Evolutionary conservation across 2,797 vertebrate species (phyloP).

Genomic region (Gallinago solitaria): DNA sequence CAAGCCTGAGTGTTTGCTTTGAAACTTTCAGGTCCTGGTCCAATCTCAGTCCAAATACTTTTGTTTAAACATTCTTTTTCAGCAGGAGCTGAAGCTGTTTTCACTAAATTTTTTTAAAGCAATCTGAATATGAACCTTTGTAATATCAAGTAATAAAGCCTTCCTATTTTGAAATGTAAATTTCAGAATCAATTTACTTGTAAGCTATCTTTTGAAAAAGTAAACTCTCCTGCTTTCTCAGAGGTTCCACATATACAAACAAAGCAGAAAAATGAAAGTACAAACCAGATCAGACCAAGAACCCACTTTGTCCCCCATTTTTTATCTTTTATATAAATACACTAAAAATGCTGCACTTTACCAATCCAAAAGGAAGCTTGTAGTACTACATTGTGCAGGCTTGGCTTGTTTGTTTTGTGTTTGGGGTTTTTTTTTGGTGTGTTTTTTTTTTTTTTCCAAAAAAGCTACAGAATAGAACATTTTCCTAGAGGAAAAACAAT

Average conservation of each 20-base stretch:
- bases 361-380: neutral
- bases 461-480: neutral
- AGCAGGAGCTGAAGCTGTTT: conserved; percentile 18
- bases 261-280: neutral
- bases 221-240: neutral
- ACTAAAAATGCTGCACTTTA: neutral
- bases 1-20: neutral
- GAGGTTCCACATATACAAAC: neutral
- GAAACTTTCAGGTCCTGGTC: neutral
- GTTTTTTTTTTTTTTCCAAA: neutral
- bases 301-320: neutral
- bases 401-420: neutral
- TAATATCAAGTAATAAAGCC: neutral
- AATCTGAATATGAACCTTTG: neutral
- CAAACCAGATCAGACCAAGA: neutral
- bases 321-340: neutral
- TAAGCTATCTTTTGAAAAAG: neutral
- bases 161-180: neutral
- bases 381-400: neutral
- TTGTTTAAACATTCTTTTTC: conserved; percentile 47
- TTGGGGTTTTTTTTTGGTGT: neutral
- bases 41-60: neutral
- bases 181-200: neutral
- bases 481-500: neutral
- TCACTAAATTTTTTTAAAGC: neutral